Conservation (phyloP, 1,140 invertebrate genomes). For the Neoseiulus cucumeris region DNA sequence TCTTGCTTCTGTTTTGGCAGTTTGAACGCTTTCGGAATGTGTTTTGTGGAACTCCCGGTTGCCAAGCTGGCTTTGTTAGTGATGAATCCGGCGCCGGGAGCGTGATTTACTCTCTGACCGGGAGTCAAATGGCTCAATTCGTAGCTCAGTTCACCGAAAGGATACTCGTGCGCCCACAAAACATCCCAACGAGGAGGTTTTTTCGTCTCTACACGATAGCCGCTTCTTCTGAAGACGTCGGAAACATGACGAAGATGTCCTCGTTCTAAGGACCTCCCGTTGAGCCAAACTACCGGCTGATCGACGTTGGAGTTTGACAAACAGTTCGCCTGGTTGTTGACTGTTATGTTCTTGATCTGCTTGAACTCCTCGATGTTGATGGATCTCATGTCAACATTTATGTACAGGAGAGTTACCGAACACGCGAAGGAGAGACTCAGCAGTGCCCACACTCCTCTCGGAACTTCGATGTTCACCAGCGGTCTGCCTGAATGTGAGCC, state of each 20-base stretch:
- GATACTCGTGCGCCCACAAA: conserved; percentile 83
- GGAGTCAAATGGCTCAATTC: conserved; percentile 40
- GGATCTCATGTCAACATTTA: background rate
- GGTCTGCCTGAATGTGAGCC: background rate
- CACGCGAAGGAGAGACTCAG: background rate
- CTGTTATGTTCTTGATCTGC: conserved; percentile 6
- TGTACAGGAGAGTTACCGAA: background rate
- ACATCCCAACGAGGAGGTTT: conserved; percentile 42
- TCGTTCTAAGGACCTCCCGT: background rate
- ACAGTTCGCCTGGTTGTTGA: background rate
- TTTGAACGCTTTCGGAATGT: conserved; percentile 67
- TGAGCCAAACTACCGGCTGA: background rate
- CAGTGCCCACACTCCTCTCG: background rate
- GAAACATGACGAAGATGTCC: background rate
- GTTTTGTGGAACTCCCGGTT: conserved; percentile 41
- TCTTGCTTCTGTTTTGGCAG: conserved; percentile 52
- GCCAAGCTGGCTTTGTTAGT: conserved; percentile 85
- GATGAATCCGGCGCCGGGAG: conserved; percentile 79
- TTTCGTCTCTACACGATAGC: background rate
- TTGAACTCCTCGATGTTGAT: conserved; percentile 10
- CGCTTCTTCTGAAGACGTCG: background rate
- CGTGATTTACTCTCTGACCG: conserved; percentile 74
- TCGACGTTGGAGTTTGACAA: background rate
- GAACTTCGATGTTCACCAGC: background rate
- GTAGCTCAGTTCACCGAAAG: conserved; percentile 43